phyloP scores from a whole-genome alignment of 2,888 invertebrate species.

The Kryphioiulus occultus region DNA sequence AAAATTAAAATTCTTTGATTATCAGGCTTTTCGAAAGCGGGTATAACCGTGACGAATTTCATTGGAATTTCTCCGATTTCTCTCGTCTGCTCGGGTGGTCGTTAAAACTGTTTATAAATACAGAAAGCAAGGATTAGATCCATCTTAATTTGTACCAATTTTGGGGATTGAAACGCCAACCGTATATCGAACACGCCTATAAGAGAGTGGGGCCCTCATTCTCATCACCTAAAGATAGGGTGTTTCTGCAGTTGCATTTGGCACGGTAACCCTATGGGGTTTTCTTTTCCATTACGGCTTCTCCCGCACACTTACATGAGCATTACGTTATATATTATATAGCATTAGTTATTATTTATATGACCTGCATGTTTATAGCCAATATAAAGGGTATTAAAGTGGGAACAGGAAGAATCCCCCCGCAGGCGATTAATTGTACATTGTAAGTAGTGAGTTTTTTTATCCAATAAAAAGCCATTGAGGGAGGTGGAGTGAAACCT shows the following conservation, averaged over 20 bases:
- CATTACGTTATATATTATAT: neutral
- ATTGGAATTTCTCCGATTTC: neutral
- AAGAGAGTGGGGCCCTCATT: neutral
- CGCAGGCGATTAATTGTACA: neutral
- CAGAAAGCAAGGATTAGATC: neutral
- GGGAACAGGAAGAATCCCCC: neutral
- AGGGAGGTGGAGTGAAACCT: constrained; percentile 5
- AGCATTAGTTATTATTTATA: constrained; percentile 5
- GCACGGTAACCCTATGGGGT: constrained; percentile 5
- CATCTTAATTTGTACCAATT: constrained; percentile 5
- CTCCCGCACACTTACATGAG: neutral
- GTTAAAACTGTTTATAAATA: neutral
- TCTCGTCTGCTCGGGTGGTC: neutral
- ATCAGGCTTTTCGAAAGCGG: neutral
- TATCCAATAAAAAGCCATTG: neutral
- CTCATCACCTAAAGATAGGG: neutral
- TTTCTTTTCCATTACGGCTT: neutral
- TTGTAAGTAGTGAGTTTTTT: neutral
- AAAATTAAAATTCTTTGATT: constrained; percentile 5
- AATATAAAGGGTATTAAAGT: constrained; percentile 5
- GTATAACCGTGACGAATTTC: neutral
- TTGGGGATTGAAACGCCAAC: neutral
- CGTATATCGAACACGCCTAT: neutral
- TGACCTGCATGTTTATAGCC: constrained; percentile 5
- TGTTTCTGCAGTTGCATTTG: neutral